Evolutionary conservation across 2,888 invertebrate genomes (phyloP), one percentile per base, ranked within the genome.

Genomic region (Drosophila sordidula): DNA sequence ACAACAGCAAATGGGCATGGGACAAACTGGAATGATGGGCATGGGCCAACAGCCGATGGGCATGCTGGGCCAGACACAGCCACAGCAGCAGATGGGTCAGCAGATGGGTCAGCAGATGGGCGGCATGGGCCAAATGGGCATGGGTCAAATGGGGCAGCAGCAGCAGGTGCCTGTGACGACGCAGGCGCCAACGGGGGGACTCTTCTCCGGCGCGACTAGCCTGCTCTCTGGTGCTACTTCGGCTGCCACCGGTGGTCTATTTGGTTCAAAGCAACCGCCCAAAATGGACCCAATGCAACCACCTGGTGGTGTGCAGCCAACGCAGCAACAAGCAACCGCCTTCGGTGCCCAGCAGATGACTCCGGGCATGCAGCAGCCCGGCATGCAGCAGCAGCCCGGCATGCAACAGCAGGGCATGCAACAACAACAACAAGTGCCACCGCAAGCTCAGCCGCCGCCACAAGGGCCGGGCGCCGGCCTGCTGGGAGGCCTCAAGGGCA

Each of bases 401-500:
- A 51, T 51, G 51, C 61, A 88, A 90, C 93, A 58, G 26, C 70
- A 16, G 18, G 72, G 72, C 0, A 75, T 75, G 68, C 72, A 76
- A 29, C 71, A 76, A 6, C 81, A 92, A 91, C 90, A 93, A 92
- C 90, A 95, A 94, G 78, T 89, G 89, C 90, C 90, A 81, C 91
- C 87, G 62, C 91, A 90, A 80, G 85, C 81, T 51, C 84, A 93
- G 74, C 89, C 90, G 39, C 91, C 90, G 91, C 93, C 93, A 44
- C 90, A 91, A 70, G 91, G 90, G 16, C 91, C 91, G 66, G 97
- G 97, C 93, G 94, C 97, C 80, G 97, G 97, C 95, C 96, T 97
- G 92, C 97, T 97, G 92, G 95, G 97, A 77, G 97, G 97, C 95
- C 97, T 97, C 91, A 97, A 97, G 93, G 95, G 97, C 91, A 95